phyloP scores from a whole-genome alignment of 2,797 vertebrate species.

The Cyprinodon diabolis region DNA sequence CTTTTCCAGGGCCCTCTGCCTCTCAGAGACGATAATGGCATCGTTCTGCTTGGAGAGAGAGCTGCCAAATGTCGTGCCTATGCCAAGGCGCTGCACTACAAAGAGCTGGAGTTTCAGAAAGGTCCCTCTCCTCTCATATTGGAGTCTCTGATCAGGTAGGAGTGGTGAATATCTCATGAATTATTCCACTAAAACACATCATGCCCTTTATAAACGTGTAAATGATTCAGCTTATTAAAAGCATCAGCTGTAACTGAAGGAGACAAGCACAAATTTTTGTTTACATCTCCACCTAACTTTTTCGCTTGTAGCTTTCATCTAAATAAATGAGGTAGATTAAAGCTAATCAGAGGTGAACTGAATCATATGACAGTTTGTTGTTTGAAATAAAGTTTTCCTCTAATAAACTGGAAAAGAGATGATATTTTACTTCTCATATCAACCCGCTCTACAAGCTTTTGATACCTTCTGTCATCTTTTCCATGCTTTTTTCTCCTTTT shows the following conservation, averaged over 20 bases:
- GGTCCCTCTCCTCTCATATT: conserved; percentile 93
- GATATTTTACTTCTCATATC: conserved; percentile 30
- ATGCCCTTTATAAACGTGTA: neutral
- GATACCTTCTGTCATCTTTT: conserved; percentile 71
- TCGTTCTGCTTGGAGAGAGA: conserved; percentile 94
- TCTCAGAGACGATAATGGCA: conserved; percentile 95
- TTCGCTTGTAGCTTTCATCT: neutral
- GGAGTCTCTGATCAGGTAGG: conserved; percentile 98
- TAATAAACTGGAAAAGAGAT: conserved; percentile 41
- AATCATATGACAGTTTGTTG: conserved; percentile 17
- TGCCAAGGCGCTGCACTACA: conserved; percentile 98
- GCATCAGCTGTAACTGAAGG: conserved; percentile 3
- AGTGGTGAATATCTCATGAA: conserved; percentile 1
- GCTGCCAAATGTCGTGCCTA: conserved; percentile 98
- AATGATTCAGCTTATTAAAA: neutral
- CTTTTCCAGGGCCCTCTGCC: conserved; percentile 90
- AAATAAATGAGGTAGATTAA: neutral
- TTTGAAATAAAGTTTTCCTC: conserved; percentile 32
- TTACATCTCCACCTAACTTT: neutral
- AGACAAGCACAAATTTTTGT: neutral
- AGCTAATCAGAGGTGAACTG: conserved; percentile 18
- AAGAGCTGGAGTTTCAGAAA: conserved; percentile 99
- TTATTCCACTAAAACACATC: neutral
- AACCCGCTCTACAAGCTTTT: conserved; percentile 41
- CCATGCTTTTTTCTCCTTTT: conserved; percentile 62